Base-by-base conservation (phyloP, 2,888 invertebrate genomes). In the Mantis religiosa region DNA sequence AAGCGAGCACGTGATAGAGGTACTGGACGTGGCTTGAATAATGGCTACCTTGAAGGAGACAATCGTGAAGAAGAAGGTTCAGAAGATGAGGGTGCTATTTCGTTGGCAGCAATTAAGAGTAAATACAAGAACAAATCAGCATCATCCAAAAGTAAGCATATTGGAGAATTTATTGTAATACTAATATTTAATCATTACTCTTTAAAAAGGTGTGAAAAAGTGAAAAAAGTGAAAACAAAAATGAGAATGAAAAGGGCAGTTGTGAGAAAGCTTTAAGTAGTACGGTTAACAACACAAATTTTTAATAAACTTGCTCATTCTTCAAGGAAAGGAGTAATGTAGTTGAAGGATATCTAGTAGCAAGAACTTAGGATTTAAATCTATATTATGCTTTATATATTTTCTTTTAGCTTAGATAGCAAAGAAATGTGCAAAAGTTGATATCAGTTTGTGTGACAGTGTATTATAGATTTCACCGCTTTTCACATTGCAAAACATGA, bases 81-180 rank as follows among this genome's bases (percentile, higher is more conserved):
- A n/a, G 98, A 98, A 90, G 98, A 98, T 93, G 98, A 98, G 92
- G 98, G 97, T 89, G 97, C 97, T 0, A 98, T 99, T 92, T 98
- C 98, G 0, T 94, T 99, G 30, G 96, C 97, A 89, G 98, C 98
- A 83, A 99, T 99, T 92, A 99, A 99, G 94, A 98, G 97, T 93
- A 97, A 97, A 92, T 98, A 98, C 93, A 99, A 98, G 92, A 95
- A 95, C 92, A 96, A 96, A 47, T 93, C 93, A 20, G 91, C 91
- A 88, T 91, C 92, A 87, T 91, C 93, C 87, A 94, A 94, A 93
- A 93, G 94, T 94, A 92, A 90, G 89, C 91, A 54, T 82, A 8
- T 86, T 28, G 20, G 20, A 83, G 25, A 85, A 85, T 84, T 82
- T 89, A 25, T 87, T 41, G 41, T 9, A 41, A 41, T 84, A 83